phyloP scores from a whole-genome alignment of 2,113 vertebrate species.

The Leiothrix lutea region DNA sequence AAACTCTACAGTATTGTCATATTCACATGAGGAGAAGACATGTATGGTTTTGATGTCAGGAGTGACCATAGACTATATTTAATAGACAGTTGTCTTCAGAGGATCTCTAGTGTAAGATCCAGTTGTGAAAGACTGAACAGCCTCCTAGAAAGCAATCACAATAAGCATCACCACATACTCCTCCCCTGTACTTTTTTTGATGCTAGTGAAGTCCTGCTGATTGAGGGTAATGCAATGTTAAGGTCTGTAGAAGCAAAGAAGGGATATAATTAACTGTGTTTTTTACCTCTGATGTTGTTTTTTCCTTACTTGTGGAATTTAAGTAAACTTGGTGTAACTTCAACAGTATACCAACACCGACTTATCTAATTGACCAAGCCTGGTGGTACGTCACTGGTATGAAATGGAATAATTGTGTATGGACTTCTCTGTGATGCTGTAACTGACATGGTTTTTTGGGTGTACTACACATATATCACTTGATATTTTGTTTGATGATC shows the following conservation, averaged over 20 bases:
- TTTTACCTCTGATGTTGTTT: background rate
- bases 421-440: background rate
- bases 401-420: background rate
- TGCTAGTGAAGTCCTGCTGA: background rate
- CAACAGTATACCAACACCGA: background rate
- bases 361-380: background rate
- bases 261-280: fast-evolving
- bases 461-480: background rate
- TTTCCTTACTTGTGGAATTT: background rate
- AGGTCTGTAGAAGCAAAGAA: background rate
- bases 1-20: background rate
- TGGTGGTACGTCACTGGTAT: background rate
- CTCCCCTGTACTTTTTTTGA: background rate
- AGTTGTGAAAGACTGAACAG: background rate
- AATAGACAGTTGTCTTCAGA: background rate
- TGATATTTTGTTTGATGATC: background rate
- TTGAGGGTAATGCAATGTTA: fast-evolving
- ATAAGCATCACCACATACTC: background rate
- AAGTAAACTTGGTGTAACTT: background rate
- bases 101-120: background rate
- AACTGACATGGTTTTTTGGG: background rate
- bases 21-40: background rate
- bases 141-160: background rate
- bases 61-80: background rate
- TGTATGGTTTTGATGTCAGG: background rate